Percentiles rank a stretch among this genome's conserved stretches.
Conservation (phyloP, 2,797 vertebrate species). For the Natrix natrix region DNA sequence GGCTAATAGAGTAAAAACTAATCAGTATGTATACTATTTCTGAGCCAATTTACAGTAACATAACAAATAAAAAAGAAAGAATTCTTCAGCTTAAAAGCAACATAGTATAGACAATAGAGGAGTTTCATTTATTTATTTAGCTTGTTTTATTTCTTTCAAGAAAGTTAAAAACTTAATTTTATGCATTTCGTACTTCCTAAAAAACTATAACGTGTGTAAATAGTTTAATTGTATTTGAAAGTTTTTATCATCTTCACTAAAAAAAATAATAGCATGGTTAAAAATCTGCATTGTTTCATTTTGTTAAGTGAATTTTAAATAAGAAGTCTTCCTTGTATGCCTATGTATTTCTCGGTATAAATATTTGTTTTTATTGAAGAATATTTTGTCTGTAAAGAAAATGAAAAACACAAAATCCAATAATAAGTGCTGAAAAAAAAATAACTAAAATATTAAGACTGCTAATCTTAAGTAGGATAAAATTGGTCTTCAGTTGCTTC, state of each 20-base stretch:
- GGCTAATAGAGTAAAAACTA: not conserved
- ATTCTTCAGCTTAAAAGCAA: not conserved
- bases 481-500: constrained; percentile 12
- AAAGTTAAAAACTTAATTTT: constrained; percentile 14
- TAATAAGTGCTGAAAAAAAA: not conserved
- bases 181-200: constrained; percentile 12
- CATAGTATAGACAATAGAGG: not conserved
- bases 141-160: constrained; percentile 1
- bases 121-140: not conserved
- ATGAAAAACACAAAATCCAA: constrained; percentile 4
- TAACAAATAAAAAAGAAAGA: constrained; percentile 3
- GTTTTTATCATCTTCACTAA: constrained; percentile 6
- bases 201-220: not conserved
- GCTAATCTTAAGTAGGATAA: not conserved
- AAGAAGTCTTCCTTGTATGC: not conserved
- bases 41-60: not conserved
- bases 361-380: constrained; percentile 9
- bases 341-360: not conserved
- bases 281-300: not conserved
- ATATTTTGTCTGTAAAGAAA: not conserved
- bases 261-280: constrained; percentile 3
- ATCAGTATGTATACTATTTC: not conserved
- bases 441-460: not conserved
- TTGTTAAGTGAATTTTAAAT: constrained; percentile 7
- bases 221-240: constrained; percentile 8